Percentiles rank a stretch among this genome's conserved stretches.
Evolutionary conservation across 2,888 invertebrate species (phyloP).

Genomic region (Dioctria linearis): DNA sequence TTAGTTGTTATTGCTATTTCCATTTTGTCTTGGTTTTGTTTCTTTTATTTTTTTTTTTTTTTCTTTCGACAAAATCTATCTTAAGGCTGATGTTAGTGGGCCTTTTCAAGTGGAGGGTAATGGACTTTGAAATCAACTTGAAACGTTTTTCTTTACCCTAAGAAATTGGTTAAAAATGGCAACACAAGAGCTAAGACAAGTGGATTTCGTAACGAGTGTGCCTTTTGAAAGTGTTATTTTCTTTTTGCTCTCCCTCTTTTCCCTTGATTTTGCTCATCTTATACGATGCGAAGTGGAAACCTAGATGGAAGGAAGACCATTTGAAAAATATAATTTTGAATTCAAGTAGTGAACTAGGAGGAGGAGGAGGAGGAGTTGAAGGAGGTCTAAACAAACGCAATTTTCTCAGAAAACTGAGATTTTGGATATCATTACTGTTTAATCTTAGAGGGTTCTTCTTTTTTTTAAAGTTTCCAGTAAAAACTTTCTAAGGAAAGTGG

Average conservation of each 20-base stretch:
- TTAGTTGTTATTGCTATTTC: conserved; percentile 39
- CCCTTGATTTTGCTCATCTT: conserved; percentile 21
- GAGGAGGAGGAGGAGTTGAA: neutral
- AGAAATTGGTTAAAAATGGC: conserved; percentile 52
- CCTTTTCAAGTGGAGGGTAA: conserved; percentile 55
- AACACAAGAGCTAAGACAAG: conserved; percentile 51
- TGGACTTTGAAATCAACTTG: conserved; percentile 55
- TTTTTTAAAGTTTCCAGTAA: no score
- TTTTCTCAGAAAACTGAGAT: neutral
- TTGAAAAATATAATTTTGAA: conserved; percentile 37
- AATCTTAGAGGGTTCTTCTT: no score
- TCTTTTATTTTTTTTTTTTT: neutral
- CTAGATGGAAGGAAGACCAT: conserved; percentile 13
- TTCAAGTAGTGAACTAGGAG: neutral
- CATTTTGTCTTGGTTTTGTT: conserved; percentile 13
- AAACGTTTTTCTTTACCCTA: conserved; percentile 47
- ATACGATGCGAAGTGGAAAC: conserved; percentile 26
- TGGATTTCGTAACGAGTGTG: conserved; percentile 50
- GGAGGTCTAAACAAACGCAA: neutral
- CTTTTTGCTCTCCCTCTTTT: conserved; percentile 6
- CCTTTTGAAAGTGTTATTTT: conserved; percentile 40
- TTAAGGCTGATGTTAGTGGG: conserved; percentile 47
- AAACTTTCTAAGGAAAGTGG: no score
- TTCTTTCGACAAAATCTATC: conserved; percentile 1
- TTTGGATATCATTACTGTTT: no score